Base-by-base conservation (phyloP, 2,797 vertebrate genomes). In the Alcedo atthis region DNA sequence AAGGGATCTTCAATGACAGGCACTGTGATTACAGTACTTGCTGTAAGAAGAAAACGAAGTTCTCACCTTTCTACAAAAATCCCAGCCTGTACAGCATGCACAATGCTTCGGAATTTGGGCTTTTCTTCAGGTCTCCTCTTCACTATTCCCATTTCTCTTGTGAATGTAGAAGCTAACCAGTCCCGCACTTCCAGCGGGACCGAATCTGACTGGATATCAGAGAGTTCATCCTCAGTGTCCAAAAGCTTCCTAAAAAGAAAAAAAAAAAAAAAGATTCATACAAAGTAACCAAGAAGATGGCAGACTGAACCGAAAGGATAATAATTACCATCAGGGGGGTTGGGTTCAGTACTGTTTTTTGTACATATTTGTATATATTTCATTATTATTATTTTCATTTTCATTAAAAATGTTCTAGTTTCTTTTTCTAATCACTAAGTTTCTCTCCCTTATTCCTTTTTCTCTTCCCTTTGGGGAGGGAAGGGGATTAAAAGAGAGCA, bases 121-220 rank as follows among this genome's bases (percentile, higher is more conserved):
- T 99, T 99, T 96, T 99, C 99, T 93, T 99, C 99, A 0, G 98
- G 98, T 32, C 98, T 98, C 37, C 99, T 98, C 95, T 98, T 98
- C 61, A 97, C 98, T 96, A 99, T 97, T 73, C 98, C 99, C 99
- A 99, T 99, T 98, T 99, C 99, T 71, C 98, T 98, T 3, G 98
- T 99, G 96, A 99, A 99, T 12, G 99, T 99, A 48, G 99, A 99
- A 9, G 99, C 99, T 96, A 99, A 95, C 99, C 99, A 99, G 88
- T 99, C 99, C 24, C 99, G 98, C 18, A 99, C 99, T 94, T 99
- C 99, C 21, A 97, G 97, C 4, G 99, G 99, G 76, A 99, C 99
- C 0, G 99, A 98, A 96, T 99, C 99, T 0, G 97, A 98, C 90
- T 99, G 98, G 90, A 99, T 97, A 95, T 99, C 98, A 25, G 98